phyloP scores from a whole-genome alignment of 2,888 invertebrate genomes.

The Yponomeuta cagnagella region DNA sequence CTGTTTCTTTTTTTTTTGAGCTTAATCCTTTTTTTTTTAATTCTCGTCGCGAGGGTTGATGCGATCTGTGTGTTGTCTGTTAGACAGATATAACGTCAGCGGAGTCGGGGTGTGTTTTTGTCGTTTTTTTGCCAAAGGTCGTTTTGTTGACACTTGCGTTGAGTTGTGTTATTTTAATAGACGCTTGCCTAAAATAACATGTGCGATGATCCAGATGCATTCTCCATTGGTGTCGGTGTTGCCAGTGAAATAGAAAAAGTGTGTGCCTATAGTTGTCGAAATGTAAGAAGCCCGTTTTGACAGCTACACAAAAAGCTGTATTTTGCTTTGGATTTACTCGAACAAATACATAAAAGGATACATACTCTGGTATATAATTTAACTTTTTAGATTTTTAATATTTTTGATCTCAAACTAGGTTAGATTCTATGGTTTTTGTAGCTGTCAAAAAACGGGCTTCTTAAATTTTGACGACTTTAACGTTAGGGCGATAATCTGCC shows the following conservation, averaged over 20 bases:
- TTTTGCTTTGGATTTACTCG: too few relatives aligned
- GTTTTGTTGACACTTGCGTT: conserved; percentile 4
- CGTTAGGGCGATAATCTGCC: neutral
- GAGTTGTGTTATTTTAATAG: neutral
- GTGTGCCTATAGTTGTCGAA: too few relatives aligned
- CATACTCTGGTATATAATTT: too few relatives aligned
- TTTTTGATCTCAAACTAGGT: too few relatives aligned
- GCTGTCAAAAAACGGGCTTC: too few relatives aligned
- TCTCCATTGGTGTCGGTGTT: neutral
- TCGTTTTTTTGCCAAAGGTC: neutral
- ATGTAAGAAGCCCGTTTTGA: too few relatives aligned
- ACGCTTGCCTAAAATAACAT: neutral
- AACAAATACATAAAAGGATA: too few relatives aligned
- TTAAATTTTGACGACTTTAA: neutral
- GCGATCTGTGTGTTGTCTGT: conserved; percentile 6
- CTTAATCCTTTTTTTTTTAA: conserved; percentile 50
- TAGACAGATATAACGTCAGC: neutral
- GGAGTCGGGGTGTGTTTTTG: neutral
- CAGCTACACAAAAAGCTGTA: too few relatives aligned
- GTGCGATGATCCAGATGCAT: neutral
- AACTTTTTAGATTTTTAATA: too few relatives aligned
- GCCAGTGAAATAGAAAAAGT: neutral
- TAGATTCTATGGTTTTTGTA: too few relatives aligned
- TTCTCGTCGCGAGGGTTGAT: neutral
- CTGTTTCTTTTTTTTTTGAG: conserved; percentile 68